Conservation (phyloP, 2,797 vertebrate genomes). For the Neopelma chrysocephalum region DNA sequence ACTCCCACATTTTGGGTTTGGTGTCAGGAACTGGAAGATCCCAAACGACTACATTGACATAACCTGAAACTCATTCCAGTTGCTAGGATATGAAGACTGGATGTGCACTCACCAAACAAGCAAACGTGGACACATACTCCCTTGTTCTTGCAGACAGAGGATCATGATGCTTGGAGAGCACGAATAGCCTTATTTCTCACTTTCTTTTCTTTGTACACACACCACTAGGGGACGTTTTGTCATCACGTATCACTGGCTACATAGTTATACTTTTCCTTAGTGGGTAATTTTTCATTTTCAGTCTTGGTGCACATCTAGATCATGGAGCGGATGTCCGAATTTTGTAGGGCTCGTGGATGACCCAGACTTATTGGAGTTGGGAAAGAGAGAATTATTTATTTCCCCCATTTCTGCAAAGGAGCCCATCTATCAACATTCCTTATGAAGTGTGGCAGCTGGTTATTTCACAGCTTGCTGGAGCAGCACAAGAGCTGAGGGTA, state of each 20-base stretch:
- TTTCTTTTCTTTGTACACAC: background rate
- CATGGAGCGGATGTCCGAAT: background rate
- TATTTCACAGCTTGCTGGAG: conserved; percentile 54
- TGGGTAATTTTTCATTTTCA: background rate
- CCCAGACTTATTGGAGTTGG: background rate
- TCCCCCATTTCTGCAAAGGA: background rate
- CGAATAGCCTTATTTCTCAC: accelerated
- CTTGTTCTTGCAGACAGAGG: background rate
- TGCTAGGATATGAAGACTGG: background rate
- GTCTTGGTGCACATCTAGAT: background rate
- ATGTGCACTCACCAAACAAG: background rate
- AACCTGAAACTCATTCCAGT: background rate
- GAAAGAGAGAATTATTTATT: background rate
- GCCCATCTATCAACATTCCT: background rate
- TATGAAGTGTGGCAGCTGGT: background rate
- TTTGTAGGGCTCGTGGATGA: background rate
- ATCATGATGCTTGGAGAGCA: background rate
- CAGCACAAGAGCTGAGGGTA: background rate
- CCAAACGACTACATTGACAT: accelerated
- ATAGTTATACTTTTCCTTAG: background rate
- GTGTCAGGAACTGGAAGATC: background rate
- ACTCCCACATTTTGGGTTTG: background rate
- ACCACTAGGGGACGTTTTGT: conserved; percentile 52
- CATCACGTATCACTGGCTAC: background rate
- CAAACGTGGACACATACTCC: accelerated